Conservation (phyloP, 64 coral and sea anemone genomes). For the Montipora capricornis region DNA sequence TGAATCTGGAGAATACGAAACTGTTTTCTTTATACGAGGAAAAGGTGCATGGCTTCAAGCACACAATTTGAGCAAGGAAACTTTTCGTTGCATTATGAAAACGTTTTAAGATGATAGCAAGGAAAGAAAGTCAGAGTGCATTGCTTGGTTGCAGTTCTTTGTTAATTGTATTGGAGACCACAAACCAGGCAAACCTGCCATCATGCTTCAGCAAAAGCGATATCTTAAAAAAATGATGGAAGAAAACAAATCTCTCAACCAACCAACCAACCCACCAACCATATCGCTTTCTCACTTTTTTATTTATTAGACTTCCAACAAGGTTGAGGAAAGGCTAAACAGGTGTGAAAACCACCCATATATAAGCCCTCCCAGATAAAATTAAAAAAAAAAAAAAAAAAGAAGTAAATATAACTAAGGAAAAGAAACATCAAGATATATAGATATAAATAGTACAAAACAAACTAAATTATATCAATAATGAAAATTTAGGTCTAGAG, state of each 20-base stretch:
- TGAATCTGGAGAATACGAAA: constrained; percentile 10
- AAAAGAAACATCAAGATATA: too few species aligned
- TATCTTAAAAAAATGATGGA: constrained; percentile 32
- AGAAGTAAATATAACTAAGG: too few species aligned
- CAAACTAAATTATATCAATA: too few species aligned
- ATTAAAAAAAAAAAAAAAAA: too few species aligned
- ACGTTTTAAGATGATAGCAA: constrained; percentile 43
- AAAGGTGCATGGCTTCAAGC: constrained; percentile 27
- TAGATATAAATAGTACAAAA: too few species aligned
- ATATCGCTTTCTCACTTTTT: constrained; percentile 31
- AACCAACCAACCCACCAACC: not conserved
- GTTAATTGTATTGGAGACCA: constrained; percentile 36
- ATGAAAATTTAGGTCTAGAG: too few species aligned
- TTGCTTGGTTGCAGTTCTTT: constrained; percentile 61
- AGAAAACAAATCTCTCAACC: not conserved
- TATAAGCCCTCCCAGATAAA: too few species aligned
- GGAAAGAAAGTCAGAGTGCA: constrained; percentile 14
- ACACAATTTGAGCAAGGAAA: not conserved
- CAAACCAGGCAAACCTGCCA: constrained; percentile 45
- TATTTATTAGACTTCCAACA: too few species aligned
- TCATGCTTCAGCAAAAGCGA: constrained; percentile 41
- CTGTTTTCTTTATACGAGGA: constrained; percentile 4
- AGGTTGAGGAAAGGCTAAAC: too few species aligned
- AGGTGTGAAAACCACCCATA: too few species aligned
- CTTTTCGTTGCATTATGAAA: not conserved